Conservation (phyloP, 2,797 vertebrate genomes). For the Lepilemur ruficaudatus region DNA sequence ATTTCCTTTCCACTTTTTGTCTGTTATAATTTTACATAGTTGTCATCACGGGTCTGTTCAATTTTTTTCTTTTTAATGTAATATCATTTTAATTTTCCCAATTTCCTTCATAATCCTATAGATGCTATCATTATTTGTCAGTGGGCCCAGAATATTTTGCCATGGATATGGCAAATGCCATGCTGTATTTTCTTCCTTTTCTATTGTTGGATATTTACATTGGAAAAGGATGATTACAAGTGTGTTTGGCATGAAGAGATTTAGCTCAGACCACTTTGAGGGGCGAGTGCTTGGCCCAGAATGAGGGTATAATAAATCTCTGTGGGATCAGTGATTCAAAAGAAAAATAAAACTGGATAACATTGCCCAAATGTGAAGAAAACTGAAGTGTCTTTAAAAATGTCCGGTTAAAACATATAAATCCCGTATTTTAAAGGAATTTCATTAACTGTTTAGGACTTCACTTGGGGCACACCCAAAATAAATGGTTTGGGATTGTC, state of each 20-base stretch:
- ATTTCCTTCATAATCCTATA: neutral
- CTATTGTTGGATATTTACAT: conserved; percentile 19
- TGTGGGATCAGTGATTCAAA: conserved; percentile 19
- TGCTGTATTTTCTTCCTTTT: conserved; percentile 23
- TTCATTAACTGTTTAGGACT: neutral
- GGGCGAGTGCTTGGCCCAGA: conserved; percentile 27
- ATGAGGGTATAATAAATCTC: conserved; percentile 31
- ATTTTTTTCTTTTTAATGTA: conserved; percentile 36
- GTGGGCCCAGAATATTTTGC: neutral
- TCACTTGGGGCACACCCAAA: neutral
- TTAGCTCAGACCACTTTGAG: neutral
- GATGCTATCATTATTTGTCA: conserved; percentile 27
- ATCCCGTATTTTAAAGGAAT: neutral
- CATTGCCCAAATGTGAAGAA: conserved; percentile 21
- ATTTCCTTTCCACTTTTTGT: neutral
- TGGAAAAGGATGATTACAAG: conserved; percentile 19
- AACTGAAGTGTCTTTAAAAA: conserved; percentile 8
- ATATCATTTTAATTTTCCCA: conserved; percentile 5
- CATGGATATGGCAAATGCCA: neutral
- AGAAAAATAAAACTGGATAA: conserved; percentile 28
- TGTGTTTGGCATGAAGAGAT: conserved; percentile 33
- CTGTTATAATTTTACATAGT: neutral
- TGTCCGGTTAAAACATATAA: neutral
- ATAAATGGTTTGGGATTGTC: neutral
- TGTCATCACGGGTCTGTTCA: neutral